Conservation (phyloP, 2,113 vertebrate genomes). For the Lichenostomus cassidix region DNA sequence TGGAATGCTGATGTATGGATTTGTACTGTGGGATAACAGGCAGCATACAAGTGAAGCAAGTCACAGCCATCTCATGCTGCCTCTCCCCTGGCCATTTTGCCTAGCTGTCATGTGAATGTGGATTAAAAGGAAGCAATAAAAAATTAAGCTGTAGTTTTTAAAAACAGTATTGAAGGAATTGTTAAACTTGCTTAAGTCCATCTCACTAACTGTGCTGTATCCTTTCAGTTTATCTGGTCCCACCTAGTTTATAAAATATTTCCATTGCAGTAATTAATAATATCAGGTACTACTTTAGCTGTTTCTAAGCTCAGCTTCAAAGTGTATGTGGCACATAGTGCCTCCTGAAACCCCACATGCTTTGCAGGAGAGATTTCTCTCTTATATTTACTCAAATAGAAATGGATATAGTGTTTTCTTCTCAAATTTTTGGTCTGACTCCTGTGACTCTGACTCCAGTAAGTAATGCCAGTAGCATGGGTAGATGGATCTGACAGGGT, state of each 20-base stretch:
- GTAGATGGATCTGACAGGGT: conserved; percentile 77
- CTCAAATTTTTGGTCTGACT: conserved; percentile 65
- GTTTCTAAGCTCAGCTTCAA: background rate
- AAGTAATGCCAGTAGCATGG: conserved; percentile 70
- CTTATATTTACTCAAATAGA: background rate
- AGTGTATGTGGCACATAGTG: rapidly evolving
- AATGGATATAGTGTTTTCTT: conserved; percentile 24
- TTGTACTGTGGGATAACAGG: background rate
- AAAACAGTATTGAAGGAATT: background rate
- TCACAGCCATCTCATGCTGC: background rate
- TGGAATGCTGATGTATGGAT: background rate
- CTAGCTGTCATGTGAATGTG: background rate
- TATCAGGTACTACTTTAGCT: background rate
- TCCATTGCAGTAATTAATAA: background rate
- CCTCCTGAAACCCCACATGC: background rate
- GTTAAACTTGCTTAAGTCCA: background rate
- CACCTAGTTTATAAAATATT: background rate
- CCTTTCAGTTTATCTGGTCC: background rate
- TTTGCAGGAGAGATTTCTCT: background rate
- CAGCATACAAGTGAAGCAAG: rapidly evolving
- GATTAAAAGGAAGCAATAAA: background rate
- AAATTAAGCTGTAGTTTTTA: background rate
- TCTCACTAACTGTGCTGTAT: background rate
- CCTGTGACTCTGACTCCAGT: conserved; percentile 72
- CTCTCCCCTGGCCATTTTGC: background rate